Base-by-base conservation (phyloP, 2,113 vertebrate genomes). In the Etheostoma spectabile region DNA sequence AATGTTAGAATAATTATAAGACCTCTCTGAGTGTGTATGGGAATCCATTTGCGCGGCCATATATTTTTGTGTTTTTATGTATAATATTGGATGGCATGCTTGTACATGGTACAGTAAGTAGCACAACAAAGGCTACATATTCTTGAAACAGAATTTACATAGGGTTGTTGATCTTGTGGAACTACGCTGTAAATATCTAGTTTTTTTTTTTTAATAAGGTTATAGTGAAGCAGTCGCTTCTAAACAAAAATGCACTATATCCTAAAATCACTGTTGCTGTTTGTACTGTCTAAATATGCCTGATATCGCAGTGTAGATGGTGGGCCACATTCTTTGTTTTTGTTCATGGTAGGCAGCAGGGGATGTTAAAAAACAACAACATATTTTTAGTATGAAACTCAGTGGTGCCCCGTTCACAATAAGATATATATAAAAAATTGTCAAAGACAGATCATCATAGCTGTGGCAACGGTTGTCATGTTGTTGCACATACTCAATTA, bases 1-100 rank as follows among this genome's bases (percentile, higher is more conserved):
- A 72, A 74, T 65, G 5, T 61, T 79, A 52, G 12, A 52, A 79
- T 66, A 55, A 74, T 82, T 77, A 63, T 64, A 38, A 55, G 21
- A 33, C 42, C 21, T 63, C 27, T 48, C 8, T 42, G 21, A n/a
- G 48, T 56, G 72, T 68, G 11, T 68, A 30, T 42, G 59, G 66
- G 3, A 33, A 24, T 42, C 22, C 12, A 38, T 24, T 11, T 70
- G 46, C 22, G 64, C 45, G 11, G 35, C 21, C 2, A 30, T 61
- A 21, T 72, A 71, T 73, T 61, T 75, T 27, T 27, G 60, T 45
- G 19, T 55, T 11, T 55, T 51, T 18, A 6, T 56, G 24, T 59
- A 35, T 19, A 8, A 52, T 38, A 7, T 22, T 62, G 24, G 5
- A 42, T 51, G 33, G 63, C 33, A 38, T 63, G 67, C n/a, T 59